Evolutionary conservation across 2,113 vertebrate species (phyloP).

Genomic region (Otis tarda): DNA sequence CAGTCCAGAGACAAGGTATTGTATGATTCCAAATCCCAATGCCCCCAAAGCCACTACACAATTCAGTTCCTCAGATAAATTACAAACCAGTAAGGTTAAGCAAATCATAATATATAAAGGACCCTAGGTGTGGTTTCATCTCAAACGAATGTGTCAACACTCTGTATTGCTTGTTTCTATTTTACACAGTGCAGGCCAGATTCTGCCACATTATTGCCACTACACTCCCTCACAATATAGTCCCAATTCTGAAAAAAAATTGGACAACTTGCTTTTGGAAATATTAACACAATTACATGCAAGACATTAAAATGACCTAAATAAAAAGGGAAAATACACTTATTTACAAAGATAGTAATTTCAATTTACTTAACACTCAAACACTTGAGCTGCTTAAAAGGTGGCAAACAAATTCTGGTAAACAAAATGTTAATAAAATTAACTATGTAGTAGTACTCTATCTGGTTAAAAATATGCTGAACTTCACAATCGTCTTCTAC

Average conservation of each 20-base stretch:
- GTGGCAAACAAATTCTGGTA: neutral
- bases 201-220: neutral
- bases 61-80: neutral
- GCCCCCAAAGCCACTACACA: neutral
- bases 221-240: neutral
- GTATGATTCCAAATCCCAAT: neutral
- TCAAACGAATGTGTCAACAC: neutral
- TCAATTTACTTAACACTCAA: neutral
- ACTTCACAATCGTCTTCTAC: constrained; percentile 4
- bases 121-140: neutral
- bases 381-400: neutral
- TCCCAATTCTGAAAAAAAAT: neutral
- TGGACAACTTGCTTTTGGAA: neutral
- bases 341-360: neutral
- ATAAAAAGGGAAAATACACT: neutral
- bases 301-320: neutral
- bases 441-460: neutral
- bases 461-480: neutral
- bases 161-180: neutral
- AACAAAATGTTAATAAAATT: neutral
- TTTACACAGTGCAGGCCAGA: neutral
- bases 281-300: neutral
- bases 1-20: neutral
- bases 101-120: neutral
- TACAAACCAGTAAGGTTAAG: neutral